Evolutionary conservation across 1,140 invertebrate species (phyloP).

Genomic region (Macrostomum lignano): DNA sequence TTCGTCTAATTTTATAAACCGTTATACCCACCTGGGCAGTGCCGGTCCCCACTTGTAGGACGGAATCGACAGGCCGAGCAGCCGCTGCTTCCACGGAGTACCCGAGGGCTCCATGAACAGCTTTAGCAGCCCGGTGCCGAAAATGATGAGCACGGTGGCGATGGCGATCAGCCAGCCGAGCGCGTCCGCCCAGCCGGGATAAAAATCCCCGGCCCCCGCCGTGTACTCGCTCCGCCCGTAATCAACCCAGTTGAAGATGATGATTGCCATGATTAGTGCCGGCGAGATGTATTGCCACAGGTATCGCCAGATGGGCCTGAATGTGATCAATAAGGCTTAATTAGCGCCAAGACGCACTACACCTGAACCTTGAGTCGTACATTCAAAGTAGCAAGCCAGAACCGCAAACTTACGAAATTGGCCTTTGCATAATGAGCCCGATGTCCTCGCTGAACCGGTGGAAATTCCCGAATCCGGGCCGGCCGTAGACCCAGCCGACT

Average conservation of each 20-base stretch:
- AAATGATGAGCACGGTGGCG: conserved; percentile 19
- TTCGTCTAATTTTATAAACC: no score
- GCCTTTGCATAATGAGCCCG: conserved; percentile 24
- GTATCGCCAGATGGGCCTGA: no score
- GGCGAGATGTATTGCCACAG: conserved; percentile 17
- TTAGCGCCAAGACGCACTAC: no score
- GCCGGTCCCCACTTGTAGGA: conserved; percentile 16
- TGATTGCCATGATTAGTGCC: conserved; percentile 25
- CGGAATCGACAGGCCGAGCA: conserved; percentile 11
- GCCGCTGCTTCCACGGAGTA: no score
- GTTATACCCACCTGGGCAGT: no score
- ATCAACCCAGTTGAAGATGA: conserved; percentile 53
- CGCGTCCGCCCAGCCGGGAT: conserved; percentile 29
- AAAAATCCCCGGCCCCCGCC: conserved; percentile 32
- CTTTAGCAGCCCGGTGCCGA: conserved; percentile 7
- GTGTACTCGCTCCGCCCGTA: conserved; percentile 34
- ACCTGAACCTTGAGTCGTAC: no score
- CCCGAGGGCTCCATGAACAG: no score
- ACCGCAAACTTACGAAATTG: no score
- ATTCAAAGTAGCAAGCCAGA: no score
- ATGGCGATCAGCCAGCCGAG: conserved; percentile 30
- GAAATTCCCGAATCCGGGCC: conserved; percentile 11
- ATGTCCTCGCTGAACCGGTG: conserved; percentile 24
- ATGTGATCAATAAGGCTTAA: no score
- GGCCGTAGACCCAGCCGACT: conserved; percentile 45